Conservation (phyloP, 2,888 invertebrate species). For the Aelia acuminata region DNA sequence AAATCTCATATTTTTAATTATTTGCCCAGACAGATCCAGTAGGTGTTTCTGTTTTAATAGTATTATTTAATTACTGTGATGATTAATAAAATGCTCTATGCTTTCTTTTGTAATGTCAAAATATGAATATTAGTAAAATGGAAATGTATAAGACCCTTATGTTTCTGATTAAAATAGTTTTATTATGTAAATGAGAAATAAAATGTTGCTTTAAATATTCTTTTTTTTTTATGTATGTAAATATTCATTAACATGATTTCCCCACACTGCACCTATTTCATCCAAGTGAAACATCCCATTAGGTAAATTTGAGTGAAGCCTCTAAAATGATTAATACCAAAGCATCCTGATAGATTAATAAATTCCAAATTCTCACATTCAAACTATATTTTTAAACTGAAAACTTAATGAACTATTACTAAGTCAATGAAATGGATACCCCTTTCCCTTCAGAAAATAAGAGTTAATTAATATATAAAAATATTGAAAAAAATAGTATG, state of each 20-base stretch:
- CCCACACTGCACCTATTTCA: not conserved
- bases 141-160: conserved; percentile 30
- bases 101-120: conserved; percentile 31
- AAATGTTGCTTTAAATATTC: conserved; percentile 31
- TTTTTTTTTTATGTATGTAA: too few relatives aligned
- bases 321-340: too few relatives aligned
- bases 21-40: conserved; percentile 33
- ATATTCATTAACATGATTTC: not conserved
- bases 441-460: too few relatives aligned
- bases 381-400: too few relatives aligned
- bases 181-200: conserved; percentile 41
- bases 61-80: conserved; percentile 32
- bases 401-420: too few relatives aligned
- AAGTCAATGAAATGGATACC: too few relatives aligned
- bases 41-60: conserved; percentile 32
- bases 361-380: too few relatives aligned
- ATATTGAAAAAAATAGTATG: too few relatives aligned
- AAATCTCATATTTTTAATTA: conserved; percentile 40
- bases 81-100: conserved; percentile 45
- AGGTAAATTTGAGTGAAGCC: too few relatives aligned
- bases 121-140: conserved; percentile 32
- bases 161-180: conserved; percentile 44
- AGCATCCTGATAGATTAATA: too few relatives aligned
- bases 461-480: too few relatives aligned
- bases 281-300: not conserved